Percentiles rank a stretch among this genome's conserved stretches.
phyloP scores from a whole-genome alignment of 2,888 invertebrate genomes.

The Cheilosia scutellata region DNA sequence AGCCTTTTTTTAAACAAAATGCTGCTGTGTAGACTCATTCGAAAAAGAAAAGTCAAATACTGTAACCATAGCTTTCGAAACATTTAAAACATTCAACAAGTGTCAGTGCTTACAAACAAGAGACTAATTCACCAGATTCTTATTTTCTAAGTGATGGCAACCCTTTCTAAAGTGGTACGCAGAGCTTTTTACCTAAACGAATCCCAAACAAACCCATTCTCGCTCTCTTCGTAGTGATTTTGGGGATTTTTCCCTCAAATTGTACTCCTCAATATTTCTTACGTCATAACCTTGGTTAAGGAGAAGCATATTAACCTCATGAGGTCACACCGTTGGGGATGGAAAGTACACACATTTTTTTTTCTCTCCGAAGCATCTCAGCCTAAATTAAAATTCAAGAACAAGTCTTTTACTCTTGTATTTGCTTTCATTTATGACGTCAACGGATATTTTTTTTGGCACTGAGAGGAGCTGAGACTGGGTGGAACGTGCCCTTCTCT shows the following conservation, averaged over 20 bases:
- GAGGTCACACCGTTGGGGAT: slow-evolving; percentile 64
- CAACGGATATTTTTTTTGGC: slow-evolving; percentile 46
- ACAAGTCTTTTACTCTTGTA: slow-evolving; percentile 3
- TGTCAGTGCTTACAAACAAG: slow-evolving; percentile 11
- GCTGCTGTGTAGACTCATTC: too few relatives aligned
- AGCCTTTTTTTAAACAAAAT: too few relatives aligned
- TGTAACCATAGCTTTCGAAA: too few relatives aligned
- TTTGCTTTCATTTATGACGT: slow-evolving; percentile 69
- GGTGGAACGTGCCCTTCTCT: neutral
- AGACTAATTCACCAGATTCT: slow-evolving; percentile 5
- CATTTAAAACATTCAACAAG: slow-evolving; percentile 49
- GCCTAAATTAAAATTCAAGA: slow-evolving; percentile 57
- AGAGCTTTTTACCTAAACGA: slow-evolving; percentile 37
- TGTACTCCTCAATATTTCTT: neutral
- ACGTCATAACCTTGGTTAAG: slow-evolving; percentile 74
- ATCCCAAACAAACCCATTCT: slow-evolving; percentile 8
- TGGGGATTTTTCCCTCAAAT: neutral
- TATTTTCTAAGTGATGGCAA: slow-evolving; percentile 13
- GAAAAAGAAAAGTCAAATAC: too few relatives aligned
- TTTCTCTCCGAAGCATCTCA: slow-evolving; percentile 5
- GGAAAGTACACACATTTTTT: slow-evolving; percentile 9
- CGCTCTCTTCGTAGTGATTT: neutral
- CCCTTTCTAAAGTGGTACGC: neutral
- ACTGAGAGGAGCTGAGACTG: slow-evolving; percentile 5
- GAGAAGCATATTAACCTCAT: slow-evolving; percentile 56